Evolutionary conservation across 2,888 invertebrate species (phyloP).

Genomic region (Tinea semifulvella): DNA sequence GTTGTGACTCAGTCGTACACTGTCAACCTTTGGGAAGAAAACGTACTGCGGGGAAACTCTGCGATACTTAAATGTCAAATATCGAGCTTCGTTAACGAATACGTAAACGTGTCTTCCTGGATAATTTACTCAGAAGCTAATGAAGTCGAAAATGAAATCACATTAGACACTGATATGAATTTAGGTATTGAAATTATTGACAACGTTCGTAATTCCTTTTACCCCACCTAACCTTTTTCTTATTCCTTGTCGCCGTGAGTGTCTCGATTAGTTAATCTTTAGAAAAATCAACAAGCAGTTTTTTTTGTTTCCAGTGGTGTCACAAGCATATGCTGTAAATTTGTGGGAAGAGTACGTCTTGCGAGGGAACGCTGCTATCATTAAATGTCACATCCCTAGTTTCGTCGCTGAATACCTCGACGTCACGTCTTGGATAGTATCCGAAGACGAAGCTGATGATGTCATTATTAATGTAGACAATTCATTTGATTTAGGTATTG

Average conservation of each 20-base stretch:
- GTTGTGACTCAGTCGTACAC: conserved; percentile 82
- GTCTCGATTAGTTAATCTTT: no score
- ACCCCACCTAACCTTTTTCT: no score
- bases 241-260: no score
- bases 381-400: conserved; percentile 93
- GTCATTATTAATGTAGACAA: conserved; percentile 46
- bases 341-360: conserved; percentile 93
- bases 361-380: conserved; percentile 88
- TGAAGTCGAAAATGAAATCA: conserved; percentile 51
- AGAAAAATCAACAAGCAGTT: no score
- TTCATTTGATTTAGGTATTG: conserved; percentile 43
- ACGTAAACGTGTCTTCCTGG: conserved; percentile 76
- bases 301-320: conserved; percentile 84
- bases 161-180: conserved; percentile 48
- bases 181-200: conserved; percentile 38
- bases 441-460: conserved; percentile 60
- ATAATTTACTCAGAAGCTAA: conserved; percentile 73
- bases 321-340: conserved; percentile 88
- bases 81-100: conserved; percentile 81
- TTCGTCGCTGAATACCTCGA: conserved; percentile 91
- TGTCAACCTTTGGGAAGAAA: conserved; percentile 80
- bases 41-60: conserved; percentile 80
- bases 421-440: conserved; percentile 87
- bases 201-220: not conserved
- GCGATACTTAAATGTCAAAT: conserved; percentile 83